These are phyloP conservation scores for Nesoenas mayeri DNA, from an alignment of 2,113 vertebrate genomes.

Conservation along the genomic window DNA sequence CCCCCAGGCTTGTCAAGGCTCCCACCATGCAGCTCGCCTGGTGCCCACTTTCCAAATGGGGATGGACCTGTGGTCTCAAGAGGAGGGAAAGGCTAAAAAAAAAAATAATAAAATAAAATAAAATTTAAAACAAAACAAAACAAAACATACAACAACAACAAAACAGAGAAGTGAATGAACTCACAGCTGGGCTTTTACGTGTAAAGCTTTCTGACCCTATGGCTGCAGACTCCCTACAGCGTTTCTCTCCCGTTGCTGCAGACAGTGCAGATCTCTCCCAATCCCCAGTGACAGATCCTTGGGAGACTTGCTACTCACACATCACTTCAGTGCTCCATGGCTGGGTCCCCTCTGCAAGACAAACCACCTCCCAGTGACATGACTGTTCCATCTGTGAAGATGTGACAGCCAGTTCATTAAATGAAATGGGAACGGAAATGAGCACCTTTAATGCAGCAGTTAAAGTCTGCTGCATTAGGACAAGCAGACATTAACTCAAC, in stretches of 20 bases:
- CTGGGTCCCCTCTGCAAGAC: not conserved
- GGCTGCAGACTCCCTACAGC: not conserved
- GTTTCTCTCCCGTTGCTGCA: not conserved
- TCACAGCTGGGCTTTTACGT: rapidly evolving
- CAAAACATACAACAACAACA: not conserved
- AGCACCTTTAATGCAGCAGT: not conserved
- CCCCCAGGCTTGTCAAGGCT: not conserved
- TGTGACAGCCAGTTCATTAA: rapidly evolving
- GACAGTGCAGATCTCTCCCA: not conserved
- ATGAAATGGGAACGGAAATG: not conserved
- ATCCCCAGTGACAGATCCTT: not conserved
- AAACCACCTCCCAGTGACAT: not conserved
- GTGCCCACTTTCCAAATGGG: not conserved
- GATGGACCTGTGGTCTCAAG: rapidly evolving
- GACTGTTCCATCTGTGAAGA: not conserved
- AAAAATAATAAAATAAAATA: no score
- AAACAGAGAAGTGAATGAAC: not conserved
- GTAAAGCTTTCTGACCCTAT: not conserved
- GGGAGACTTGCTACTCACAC: not conserved
- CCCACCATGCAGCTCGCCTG: not conserved
- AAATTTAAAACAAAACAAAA: no score
- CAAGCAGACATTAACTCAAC: not conserved
- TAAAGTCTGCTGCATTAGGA: not conserved
- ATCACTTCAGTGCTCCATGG: rapidly evolving
- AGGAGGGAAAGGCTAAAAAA: not conserved